These are phyloP conservation scores for Seriola aureovittata DNA, from an alignment of 2,113 vertebrate species.

Conservation along the genomic window DNA sequence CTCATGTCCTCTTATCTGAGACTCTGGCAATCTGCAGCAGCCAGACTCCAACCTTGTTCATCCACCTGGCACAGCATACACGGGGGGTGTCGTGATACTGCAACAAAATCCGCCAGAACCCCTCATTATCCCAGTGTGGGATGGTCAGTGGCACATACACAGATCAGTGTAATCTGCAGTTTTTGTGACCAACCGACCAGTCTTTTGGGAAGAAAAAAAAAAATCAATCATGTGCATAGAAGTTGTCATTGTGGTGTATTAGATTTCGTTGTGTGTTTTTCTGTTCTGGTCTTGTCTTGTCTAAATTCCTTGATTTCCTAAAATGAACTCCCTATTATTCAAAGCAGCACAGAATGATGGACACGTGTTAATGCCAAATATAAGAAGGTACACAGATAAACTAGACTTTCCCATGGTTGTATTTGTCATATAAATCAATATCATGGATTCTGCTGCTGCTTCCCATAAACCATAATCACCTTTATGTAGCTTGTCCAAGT, in stretches of 20 bases:
- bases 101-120: slow-evolving; percentile 37
- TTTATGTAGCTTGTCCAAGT: not conserved
- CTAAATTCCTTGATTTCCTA: not conserved
- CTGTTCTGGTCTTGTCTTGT: not conserved
- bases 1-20: slow-evolving; percentile 28
- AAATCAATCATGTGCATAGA: not conserved
- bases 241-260: not conserved
- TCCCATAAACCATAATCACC: not conserved
- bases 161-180: slow-evolving; percentile 15
- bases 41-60: slow-evolving; percentile 17
- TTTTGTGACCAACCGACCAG: not conserved
- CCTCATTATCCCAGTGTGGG: slow-evolving; percentile 20
- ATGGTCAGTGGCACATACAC: slow-evolving; percentile 1
- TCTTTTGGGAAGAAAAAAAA: not conserved
- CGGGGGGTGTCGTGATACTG: slow-evolving; percentile 15
- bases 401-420: not conserved
- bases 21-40: slow-evolving; percentile 47
- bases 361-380: not conserved
- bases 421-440: not conserved
- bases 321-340: no score
- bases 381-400: not conserved
- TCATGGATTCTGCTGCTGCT: not conserved
- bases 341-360: no score
- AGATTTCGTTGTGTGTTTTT: not conserved
- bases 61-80: slow-evolving; percentile 52